A percentile compares a stretch with the other conserved stretches of the same genome.
Conservation (phyloP, 2,888 invertebrate genomes). For the Acronicta alni region DNA sequence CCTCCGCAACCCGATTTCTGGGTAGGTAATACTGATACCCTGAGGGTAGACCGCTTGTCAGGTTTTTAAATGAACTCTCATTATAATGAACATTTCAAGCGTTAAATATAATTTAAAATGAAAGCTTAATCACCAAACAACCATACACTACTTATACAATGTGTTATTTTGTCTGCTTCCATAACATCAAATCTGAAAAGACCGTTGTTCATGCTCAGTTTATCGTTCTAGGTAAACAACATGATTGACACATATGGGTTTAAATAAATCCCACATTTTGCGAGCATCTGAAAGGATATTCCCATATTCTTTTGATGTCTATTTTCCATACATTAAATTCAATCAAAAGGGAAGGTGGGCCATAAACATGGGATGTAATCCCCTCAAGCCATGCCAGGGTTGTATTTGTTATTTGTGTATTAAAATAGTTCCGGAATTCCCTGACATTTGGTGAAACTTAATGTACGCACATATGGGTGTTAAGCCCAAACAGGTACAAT, state of each 20-base stretch:
- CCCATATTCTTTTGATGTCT: slow-evolving; percentile 40
- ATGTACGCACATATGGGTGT: slow-evolving; percentile 23
- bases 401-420: slow-evolving; percentile 60
- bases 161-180: too few species aligned
- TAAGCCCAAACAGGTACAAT: slow-evolving; percentile 5
- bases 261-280: slow-evolving; percentile 3
- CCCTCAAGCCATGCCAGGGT: slow-evolving; percentile 47
- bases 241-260: not conserved
- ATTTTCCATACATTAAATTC: slow-evolving; percentile 59
- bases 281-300: not conserved
- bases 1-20: too few species aligned
- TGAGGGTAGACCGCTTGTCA: too few species aligned
- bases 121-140: too few species aligned
- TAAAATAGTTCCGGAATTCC: slow-evolving; percentile 60
- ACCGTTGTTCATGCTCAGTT: not conserved
- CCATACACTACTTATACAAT: too few species aligned
- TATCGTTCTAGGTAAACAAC: not conserved
- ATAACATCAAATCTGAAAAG: too few species aligned
- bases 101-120: too few species aligned
- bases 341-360: slow-evolving; percentile 54
- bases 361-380: slow-evolving; percentile 57
- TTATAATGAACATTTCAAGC: not conserved
- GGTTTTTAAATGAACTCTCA: too few species aligned
- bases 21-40: too few species aligned
- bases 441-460: slow-evolving; percentile 49